Percentiles rank a stretch among this genome's conserved stretches.
These are phyloP conservation scores for Cnemophilus loriae DNA, from an alignment of 2,113 vertebrate species.

Conservation along the genomic window DNA sequence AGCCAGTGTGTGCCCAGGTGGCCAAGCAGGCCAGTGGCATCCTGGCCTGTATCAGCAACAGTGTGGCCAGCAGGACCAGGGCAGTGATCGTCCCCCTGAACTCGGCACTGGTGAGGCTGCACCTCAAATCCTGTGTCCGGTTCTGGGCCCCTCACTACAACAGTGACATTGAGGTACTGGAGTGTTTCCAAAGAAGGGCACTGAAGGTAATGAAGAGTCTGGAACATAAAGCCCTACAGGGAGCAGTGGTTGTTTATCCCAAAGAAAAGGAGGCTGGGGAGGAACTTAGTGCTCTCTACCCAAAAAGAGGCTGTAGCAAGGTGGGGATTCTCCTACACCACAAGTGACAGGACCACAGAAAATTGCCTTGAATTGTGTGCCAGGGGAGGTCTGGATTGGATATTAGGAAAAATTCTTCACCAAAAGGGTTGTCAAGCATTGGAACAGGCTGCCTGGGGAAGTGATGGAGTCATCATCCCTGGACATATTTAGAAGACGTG, in stretches of 20 bases:
- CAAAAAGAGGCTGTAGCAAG: background rate
- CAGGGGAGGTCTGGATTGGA: background rate
- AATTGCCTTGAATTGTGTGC: background rate
- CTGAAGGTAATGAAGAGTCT: background rate
- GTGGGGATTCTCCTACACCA: background rate
- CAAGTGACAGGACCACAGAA: background rate
- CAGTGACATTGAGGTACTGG: background rate
- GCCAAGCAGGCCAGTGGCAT: background rate
- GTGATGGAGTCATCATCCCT: background rate
- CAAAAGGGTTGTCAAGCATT: background rate
- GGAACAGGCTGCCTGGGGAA: background rate
- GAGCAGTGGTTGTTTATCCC: background rate
- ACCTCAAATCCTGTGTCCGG: background rate
- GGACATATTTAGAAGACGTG: background rate
- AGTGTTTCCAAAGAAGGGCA: background rate
- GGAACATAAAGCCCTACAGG: background rate
- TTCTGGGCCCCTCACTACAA: background rate
- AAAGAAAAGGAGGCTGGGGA: background rate
- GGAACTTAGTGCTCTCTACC: background rate
- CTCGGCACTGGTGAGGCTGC: fast-evolving
- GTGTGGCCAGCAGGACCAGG: background rate
- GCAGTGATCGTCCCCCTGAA: fast-evolving
- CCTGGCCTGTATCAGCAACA: background rate
- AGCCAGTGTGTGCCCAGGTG: background rate
- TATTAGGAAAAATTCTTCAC: background rate